Base-by-base conservation (phyloP, 2,797 vertebrate species). In the Pipistrellus nathusii region DNA sequence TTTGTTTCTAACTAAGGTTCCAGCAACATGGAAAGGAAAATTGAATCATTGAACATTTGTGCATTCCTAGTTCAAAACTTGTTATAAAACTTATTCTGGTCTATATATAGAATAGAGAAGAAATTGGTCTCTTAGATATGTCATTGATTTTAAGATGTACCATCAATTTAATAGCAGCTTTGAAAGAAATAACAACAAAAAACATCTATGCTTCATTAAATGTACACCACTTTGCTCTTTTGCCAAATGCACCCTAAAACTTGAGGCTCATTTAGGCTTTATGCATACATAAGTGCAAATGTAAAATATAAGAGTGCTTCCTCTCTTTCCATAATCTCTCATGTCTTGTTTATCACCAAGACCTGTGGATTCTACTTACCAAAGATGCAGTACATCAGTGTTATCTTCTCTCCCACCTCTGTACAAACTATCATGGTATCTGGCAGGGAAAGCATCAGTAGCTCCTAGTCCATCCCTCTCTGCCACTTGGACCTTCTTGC, bases 21-120 rank as follows among this genome's bases (percentile, higher is more conserved):
- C 62, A 87, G 35, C 35, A 82, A 32, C 8, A 44, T 10, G 15
- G 83, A 73, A 8, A 78, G 18, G 53, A 66, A 94, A 89, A 93
- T 96, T 18, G 25, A 84, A 81, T 82, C 62, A 64, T 68, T 91
- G 91, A 94, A 72, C 20, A 77, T 71, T 85, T 80, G 53, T 92
- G n/a, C 27, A 21, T 77, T 92, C n/a, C 17, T 85, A 41, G 23
- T 46, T 95, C 51, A 77, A 53, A 69, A 30, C 32, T 76, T 55
- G 35, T 25, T 78, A 6, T 35, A 88, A 94, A 92, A 62, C 32
- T 55, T 53, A 44, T 53, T 59, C 9, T 68, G 46, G 55, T 71
- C 68, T 72, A 18, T 35, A 73, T 82, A n/a, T 7, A 30, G 4
- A 68, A 66, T 82, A 73, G 8, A 80, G 48, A 88, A 84, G 5